These are phyloP conservation scores for Tragopan temminckii DNA, from an alignment of 2,797 vertebrate species.

Conservation along the genomic window DNA sequence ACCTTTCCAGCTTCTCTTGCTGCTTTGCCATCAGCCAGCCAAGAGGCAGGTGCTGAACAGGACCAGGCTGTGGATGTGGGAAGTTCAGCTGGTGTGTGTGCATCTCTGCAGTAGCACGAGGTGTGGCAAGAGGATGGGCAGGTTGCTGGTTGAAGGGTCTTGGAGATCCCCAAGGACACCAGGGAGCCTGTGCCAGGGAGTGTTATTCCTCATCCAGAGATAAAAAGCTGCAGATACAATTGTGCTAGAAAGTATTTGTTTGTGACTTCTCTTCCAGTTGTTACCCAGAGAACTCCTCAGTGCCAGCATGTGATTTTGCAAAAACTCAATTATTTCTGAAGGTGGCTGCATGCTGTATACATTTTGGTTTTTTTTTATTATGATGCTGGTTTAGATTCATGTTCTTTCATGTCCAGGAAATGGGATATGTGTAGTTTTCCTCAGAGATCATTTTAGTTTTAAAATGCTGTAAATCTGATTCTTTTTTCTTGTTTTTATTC, in stretches of 20 bases:
- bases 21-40: neutral
- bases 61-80: neutral
- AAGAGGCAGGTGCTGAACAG: neutral
- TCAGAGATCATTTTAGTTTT: neutral
- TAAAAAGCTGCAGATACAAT: neutral
- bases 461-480: neutral
- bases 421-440: neutral
- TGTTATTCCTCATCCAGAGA: neutral
- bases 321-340: neutral
- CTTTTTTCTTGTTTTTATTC: neutral
- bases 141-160: neutral
- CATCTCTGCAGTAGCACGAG: neutral
- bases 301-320: neutral
- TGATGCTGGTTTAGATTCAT: neutral
- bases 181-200: neutral
- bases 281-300: neutral
- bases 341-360: neutral
- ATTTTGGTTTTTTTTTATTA: neutral
- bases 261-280: neutral
- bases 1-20: slow-evolving; percentile 2
- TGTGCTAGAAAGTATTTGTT: neutral
- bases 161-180: neutral
- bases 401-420: neutral
- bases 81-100: neutral
- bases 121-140: fast-evolving